Evolutionary conservation across 2,797 vertebrate genomes (phyloP), one percentile per base, ranked within the genome.

Genomic region (Centroberyx gerrardi): DNA sequence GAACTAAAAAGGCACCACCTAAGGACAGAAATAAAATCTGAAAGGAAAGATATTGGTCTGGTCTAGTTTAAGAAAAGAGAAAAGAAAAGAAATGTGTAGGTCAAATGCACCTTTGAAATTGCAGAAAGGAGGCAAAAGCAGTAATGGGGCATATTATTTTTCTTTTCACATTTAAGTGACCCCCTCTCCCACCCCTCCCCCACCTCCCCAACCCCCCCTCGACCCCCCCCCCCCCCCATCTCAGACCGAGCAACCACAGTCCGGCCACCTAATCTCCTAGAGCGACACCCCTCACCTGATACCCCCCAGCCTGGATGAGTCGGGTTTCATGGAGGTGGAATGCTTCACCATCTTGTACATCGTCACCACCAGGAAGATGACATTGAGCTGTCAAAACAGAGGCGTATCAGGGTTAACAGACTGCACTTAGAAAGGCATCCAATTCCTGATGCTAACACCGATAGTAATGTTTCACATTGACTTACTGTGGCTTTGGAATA

Each of bases 291-390:
- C 92, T 98, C 95, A 99, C 98, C 98, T 98, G 97, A 99, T 99
- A 94, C 97, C 98, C 94, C 98, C 98, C 93, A 99, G 96, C 92
- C 98, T 96, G 95, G 96, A 98, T 78, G 98, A 99, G 93, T 99
- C 98, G 31, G 98, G 98, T 96, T 99, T 99, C 96, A 99, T 96
- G 90, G 98, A 98, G 88, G 97, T 98, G 84, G 98, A 98, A 90
- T 99, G 97, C 91, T 98, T 99, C 96, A 99, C 96, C 98, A 99
- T 99, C 97, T 99, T 99, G 95, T 97, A 98, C 95, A 99, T 95
- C 68, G 98, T 98, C 95, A 99, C 96, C 93, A 97, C 95, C 96
- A 99, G 95, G 94, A 99, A 97, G 95, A 98, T 96, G 95, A 99
- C 94, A 95, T 98, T 99, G 94, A 99, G 95, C 98, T 99, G 96